phyloP scores from a whole-genome alignment of 2,797 vertebrate species.

The Pipistrellus kuhlii region DNA sequence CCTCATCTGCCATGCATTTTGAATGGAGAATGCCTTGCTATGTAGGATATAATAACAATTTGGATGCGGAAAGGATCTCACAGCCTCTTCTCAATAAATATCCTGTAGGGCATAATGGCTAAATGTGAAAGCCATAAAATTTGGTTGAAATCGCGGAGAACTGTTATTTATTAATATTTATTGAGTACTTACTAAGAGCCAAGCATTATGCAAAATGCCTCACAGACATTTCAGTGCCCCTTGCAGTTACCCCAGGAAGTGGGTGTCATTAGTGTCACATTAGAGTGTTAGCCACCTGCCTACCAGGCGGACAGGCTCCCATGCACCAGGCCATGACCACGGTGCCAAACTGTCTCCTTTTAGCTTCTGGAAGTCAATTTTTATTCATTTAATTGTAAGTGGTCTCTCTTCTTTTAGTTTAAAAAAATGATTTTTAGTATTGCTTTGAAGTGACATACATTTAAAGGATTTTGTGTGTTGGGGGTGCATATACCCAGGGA shows the following conservation, averaged over 20 bases:
- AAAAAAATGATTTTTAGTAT: not conserved
- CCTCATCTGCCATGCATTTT: not conserved
- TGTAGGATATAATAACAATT: not conserved
- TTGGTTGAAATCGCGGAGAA: not conserved
- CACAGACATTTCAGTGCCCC: not conserved
- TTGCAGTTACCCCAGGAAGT: not conserved
- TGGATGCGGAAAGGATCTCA: not conserved
- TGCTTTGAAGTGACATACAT: not conserved
- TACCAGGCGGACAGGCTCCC: not conserved
- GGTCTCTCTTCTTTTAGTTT: not conserved
- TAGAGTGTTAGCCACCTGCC: not conserved
- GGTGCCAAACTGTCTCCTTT: not conserved
- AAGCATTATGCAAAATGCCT: not conserved
- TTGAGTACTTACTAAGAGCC: not conserved
- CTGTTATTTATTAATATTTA: conserved; percentile 10
- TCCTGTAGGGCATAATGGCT: not conserved
- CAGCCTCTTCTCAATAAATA: not conserved
- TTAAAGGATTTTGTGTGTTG: not conserved
- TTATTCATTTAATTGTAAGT: not conserved
- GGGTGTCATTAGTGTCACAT: not conserved
- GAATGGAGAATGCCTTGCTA: not conserved
- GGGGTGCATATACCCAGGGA: not conserved
- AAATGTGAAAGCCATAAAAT: not conserved
- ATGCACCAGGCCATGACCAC: not conserved
- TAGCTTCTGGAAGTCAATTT: not conserved